Percentiles rank a stretch among this genome's conserved stretches.
These are phyloP conservation scores for Odontamblyopus rebecca DNA, from an alignment of 2,797 vertebrate species.

Conservation along the genomic window DNA sequence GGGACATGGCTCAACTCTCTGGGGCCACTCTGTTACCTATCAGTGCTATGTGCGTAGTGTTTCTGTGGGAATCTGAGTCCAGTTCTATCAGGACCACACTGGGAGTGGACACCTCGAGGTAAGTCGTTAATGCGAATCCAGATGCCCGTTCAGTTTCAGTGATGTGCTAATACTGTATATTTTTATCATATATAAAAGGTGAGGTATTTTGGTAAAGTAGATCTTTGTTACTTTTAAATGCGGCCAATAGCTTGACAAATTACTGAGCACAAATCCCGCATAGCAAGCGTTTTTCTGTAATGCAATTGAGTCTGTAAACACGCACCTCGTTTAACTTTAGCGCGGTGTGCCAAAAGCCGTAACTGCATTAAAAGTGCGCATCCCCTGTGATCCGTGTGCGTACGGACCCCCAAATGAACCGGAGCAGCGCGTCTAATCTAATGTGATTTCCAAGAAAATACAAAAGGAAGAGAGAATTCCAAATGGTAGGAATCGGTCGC, in stretches of 20 bases:
- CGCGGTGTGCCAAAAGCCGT: constrained; percentile 8
- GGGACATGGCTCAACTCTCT: constrained; percentile 75
- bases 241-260: not conserved
- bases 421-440: constrained; percentile 37
- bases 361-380: constrained; percentile 22
- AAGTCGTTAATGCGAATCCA: constrained; percentile 30
- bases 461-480: constrained; percentile 36
- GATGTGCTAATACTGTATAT: not conserved
- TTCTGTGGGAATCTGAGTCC: constrained; percentile 67
- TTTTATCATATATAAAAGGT: not conserved
- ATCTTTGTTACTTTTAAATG: not conserved
- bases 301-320: constrained; percentile 19
- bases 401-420: constrained; percentile 52
- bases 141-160: not conserved
- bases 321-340: constrained; percentile 15
- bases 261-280: not conserved
- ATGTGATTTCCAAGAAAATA: constrained; percentile 49
- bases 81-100: constrained; percentile 69
- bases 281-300: constrained; percentile 7
- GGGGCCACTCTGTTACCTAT: constrained; percentile 67
- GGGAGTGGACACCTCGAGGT: constrained; percentile 69
- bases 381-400: constrained; percentile 20
- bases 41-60: constrained; percentile 63
- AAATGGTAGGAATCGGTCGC: constrained; percentile 52
- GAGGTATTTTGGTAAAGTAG: not conserved